Evolutionary conservation across 2,888 invertebrate genomes (phyloP), one percentile per base, ranked within the genome.

Genomic region (Cerceris rybyensis): DNA sequence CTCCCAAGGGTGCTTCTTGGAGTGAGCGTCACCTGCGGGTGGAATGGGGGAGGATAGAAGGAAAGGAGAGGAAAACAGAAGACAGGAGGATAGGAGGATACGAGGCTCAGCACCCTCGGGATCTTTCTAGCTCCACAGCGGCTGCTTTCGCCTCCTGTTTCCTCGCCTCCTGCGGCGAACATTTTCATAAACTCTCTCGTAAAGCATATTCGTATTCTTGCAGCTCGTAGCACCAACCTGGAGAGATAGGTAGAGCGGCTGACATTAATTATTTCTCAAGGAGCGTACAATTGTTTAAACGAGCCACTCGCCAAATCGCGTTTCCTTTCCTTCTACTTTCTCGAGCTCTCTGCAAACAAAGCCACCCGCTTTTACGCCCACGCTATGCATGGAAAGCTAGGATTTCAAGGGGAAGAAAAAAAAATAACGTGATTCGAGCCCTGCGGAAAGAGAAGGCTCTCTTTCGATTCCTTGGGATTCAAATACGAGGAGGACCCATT

Each of bases 181-280:
- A 87, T 86, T 89, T 90, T 90, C 89, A 89, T 90, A 88, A 90
- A 89, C 86, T 88, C 80, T 70, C 78, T 85, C 87, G 83, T 89
- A 84, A 89, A 88, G 84, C 83, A 71, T 72, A 81, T 78, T 84
- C 85, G 64, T 61, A 76, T 76, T 70, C 71, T 43, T 46, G 67
- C 60, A n/a, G 9, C n/a, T 7, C n/a, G 66, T 54, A 60, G 42
- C 42, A 7, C 42, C 39, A 11, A 17, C 17, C 7, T 1, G 16
- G n/a, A 7, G 14, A n/a, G 52, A n/a, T 13, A n/a, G 13, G 14
- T n/a, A 7, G 1, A 6, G 6, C 14, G 16, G 4, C 2, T 67
- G 58, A 50, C 69, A 77, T 85, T 83, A 84, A 81, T 83, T 83
- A 74, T 60, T 52, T 14, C n/a, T 17, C 17, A 16, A 46, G 69